Evolutionary conservation across 2,113 vertebrate species (phyloP).

Genomic region (Elaphurus davidianus): DNA sequence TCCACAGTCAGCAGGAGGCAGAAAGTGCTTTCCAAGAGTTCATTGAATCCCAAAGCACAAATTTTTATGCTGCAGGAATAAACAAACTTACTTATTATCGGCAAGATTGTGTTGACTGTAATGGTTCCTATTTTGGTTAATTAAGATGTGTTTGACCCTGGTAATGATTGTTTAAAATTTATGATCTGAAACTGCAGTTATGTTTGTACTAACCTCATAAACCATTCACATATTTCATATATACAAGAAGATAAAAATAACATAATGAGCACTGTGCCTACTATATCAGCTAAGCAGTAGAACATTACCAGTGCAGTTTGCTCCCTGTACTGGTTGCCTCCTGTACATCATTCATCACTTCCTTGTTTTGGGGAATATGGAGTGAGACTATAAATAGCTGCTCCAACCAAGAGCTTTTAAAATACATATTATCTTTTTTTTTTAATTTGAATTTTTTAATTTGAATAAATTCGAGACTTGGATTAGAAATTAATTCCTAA

Average conservation of each 20-base stretch:
- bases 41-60: background rate
- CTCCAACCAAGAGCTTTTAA: background rate
- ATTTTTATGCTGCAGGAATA: background rate
- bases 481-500: background rate
- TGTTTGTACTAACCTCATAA: background rate
- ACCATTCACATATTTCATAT: background rate
- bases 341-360: background rate
- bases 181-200: background rate
- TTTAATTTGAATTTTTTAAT: background rate
- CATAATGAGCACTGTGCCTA: background rate
- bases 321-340: background rate
- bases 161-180: background rate
- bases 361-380: background rate
- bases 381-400: background rate
- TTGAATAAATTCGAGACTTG: background rate
- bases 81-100: background rate
- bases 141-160: background rate
- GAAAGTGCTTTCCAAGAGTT: background rate
- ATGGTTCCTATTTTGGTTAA: background rate
- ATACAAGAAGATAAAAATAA: background rate
- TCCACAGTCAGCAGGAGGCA: background rate
- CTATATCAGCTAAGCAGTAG: background rate
- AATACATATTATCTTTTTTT: background rate
- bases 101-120: background rate
- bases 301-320: background rate